Base-by-base conservation (phyloP, 2,113 vertebrate genomes). In the Meriones unguiculatus region DNA sequence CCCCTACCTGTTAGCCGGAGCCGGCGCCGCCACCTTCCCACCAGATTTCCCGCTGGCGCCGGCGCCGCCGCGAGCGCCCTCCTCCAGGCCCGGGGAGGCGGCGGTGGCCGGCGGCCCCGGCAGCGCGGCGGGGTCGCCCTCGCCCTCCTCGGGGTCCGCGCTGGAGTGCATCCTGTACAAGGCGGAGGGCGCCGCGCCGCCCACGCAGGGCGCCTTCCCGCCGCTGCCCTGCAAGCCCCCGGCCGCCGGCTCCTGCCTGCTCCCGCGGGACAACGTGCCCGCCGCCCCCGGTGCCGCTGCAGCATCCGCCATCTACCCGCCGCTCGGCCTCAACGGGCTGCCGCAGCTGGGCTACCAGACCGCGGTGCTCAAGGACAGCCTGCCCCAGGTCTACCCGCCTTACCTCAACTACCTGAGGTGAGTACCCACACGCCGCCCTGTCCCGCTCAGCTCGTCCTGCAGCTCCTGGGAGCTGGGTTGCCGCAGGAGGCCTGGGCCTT, bases 321-420 rank as follows among this genome's bases (percentile, higher is more conserved):
- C 97, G 0, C 84, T 99, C 18, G 96, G 96, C 81, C 97, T 99
- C 65, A 98, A 98, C 91, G 98, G 98, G 35, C 97, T 98, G 52
- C 98, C 98, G 82, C 97, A 96, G 52, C 96, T 98, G 72, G 98
- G 97, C 93, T 98, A 98, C 96, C 97, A 97, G 52, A 95, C 97
- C 15, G 96, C 98, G 0, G 97, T 98, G 96, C 97, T 98, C 82
- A 99, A 98, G 93, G 98, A 98, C 35, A 97, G 97, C 9, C 81
- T 99, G 86, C 96, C 98, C 7, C 98, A 96, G 89, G 97, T 99
- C 32, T 98, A 98, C 95, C 98, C 98, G 70, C 97, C 98, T 2
- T 99, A 98, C 96, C 96, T 98, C 89, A 98, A 98, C 95, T 99
- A 98, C 75, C 87, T 98, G 78, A 98, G 99, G 99, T 99, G 98